Evolutionary conservation across 2,113 vertebrate genomes (phyloP), one percentile per base, ranked within the genome.

Genomic region (Setophaga petechia): DNA sequence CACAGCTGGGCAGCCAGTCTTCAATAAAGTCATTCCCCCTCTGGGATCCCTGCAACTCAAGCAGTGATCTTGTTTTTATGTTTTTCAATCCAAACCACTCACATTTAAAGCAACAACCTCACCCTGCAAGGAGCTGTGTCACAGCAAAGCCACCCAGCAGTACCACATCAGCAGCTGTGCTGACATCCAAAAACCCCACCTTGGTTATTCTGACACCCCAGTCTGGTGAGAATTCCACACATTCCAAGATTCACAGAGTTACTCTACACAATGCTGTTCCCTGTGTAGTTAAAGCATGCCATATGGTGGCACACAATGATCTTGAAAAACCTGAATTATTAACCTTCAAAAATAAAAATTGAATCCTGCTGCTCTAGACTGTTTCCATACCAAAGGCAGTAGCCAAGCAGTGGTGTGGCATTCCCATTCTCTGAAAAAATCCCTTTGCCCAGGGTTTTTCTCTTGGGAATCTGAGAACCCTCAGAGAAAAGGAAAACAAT

Each of bases 91-190:
- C 5, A 59, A 93, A 69, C 35, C 2, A 3, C 30, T 24, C 46
- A 21, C 52, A 43, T 46, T 71, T 30, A 47, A 79, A 83, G 49
- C 6, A 4, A 58, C 30, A 86, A 5, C 44, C 31, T 68, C 37
- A 51, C 24, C 33, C 71, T 87, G 27, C 43, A 33, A 58, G 37
- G n/a, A 72, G 27, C 61, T 28, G 75, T 9, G 25, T 5, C 44
- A 23, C 0, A 3, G 47, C 9, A 23, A 49, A 71, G 49, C 20
- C 58, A 9, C 18, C 44, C 49, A 58, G 57, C 19, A 37, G 37
- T 17, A 10, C 6, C 51, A 31, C 57, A 27, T 0, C 16, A 69
- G 54, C 47, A 59, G n/a, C 47, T 51, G 3, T 4, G 8, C 0
- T 11, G 52, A 15, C 63, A 82, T 2, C 5, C 10, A 15, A 68